These are phyloP conservation scores for Eleginops maclovinus DNA, from an alignment of 2,113 vertebrate genomes.

Conservation along the genomic window DNA sequence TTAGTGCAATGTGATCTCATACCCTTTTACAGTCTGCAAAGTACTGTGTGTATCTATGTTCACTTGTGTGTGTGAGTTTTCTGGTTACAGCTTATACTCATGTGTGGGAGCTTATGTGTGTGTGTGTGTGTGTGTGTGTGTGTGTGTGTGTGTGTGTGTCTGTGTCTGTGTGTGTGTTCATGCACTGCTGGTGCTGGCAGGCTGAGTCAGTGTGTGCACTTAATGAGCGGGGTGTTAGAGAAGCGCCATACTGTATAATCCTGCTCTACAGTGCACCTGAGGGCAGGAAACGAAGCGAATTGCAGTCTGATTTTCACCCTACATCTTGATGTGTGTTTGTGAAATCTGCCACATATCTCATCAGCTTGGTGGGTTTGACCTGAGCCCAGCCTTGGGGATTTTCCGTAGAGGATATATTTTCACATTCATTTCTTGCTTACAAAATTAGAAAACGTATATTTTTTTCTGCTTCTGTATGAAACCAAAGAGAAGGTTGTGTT, in stretches of 20 bases:
- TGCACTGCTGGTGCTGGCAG: constrained; percentile 5
- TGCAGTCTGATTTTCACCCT: constrained; percentile 32
- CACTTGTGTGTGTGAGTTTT: constrained; percentile 25
- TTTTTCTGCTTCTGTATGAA: not conserved
- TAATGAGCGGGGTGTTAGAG: constrained; percentile 69
- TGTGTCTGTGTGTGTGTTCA: constrained; percentile 34
- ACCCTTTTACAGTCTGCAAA: constrained; percentile 54
- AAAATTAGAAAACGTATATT: constrained; percentile 11
- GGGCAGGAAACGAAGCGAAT: constrained; percentile 63
- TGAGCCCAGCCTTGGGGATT: constrained; percentile 19
- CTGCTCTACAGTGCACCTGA: constrained; percentile 58
- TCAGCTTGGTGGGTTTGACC: constrained; percentile 30
- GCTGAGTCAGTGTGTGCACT: constrained; percentile 59
- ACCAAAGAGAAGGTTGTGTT: not conserved
- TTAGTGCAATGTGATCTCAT: constrained; percentile 55
- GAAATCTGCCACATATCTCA: constrained; percentile 1
- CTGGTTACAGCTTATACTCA: constrained; percentile 48
- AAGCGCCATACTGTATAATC: constrained; percentile 69
- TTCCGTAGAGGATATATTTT: constrained; percentile 25
- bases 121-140: constrained; percentile 35
- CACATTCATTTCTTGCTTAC: not conserved
- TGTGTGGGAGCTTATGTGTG: constrained; percentile 33
- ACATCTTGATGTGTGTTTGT: constrained; percentile 14
- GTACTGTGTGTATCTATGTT: constrained; percentile 11
- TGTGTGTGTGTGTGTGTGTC: constrained; percentile 47